Conservation (phyloP, 2,797 vertebrate genomes). For the Xiphorhynchus erythropygius region DNA sequence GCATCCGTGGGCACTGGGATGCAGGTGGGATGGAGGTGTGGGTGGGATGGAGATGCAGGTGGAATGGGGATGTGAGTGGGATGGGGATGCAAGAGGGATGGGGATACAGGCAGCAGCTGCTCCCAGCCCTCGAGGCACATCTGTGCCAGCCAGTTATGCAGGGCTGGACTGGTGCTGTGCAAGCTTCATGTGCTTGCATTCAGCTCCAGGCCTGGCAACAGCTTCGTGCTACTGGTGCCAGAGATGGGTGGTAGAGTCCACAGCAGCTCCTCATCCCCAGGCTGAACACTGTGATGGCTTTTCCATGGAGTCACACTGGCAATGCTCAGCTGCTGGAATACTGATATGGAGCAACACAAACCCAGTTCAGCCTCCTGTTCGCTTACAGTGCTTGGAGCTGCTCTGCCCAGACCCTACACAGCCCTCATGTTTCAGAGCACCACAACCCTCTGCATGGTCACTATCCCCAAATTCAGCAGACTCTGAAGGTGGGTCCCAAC, state of each 20-base stretch:
- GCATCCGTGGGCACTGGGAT: background rate
- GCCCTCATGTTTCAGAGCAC: background rate
- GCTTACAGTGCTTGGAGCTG: background rate
- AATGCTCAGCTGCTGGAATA: background rate
- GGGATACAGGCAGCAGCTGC: background rate
- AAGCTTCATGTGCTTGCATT: background rate
- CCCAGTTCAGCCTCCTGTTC: background rate
- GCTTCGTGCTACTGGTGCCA: rapidly evolving
- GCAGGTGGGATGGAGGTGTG: background rate
- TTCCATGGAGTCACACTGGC: background rate
- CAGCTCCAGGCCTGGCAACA: background rate
- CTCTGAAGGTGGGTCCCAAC: background rate
- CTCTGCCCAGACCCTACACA: rapidly evolving
- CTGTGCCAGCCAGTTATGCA: background rate
- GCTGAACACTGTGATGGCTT: rapidly evolving
- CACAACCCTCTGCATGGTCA: background rate
- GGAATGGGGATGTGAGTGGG: background rate
- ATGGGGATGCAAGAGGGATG: background rate
- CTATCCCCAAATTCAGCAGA: background rate
- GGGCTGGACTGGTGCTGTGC: background rate
- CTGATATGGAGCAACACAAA: rapidly evolving
- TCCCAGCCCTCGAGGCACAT: background rate
- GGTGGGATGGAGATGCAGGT: background rate
- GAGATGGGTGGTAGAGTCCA: background rate
- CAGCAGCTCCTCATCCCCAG: background rate